A percentile compares a stretch with the other conserved stretches of the same genome.
Evolutionary conservation across 2,797 vertebrate genomes (phyloP).

Genomic region (Girardinus metallicus): DNA sequence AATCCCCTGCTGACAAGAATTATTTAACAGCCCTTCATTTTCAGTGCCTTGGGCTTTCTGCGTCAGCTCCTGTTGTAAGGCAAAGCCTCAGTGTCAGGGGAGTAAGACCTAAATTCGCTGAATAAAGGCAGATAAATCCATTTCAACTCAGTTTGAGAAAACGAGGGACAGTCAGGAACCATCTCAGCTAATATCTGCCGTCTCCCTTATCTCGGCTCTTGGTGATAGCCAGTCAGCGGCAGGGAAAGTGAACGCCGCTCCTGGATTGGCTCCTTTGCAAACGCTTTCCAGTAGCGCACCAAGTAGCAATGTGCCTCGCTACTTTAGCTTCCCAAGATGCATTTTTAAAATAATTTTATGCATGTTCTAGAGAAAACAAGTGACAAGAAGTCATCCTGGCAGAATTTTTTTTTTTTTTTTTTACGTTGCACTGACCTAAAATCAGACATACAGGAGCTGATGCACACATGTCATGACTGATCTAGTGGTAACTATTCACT

Average conservation of each 20-base stretch:
- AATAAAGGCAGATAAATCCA: constrained; percentile 47
- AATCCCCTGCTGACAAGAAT: constrained; percentile 60
- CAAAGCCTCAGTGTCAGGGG: constrained; percentile 61
- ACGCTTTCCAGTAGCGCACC: background rate
- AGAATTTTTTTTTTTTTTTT: background rate
- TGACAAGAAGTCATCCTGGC: background rate
- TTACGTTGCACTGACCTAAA: background rate
- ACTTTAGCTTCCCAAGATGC: background rate
- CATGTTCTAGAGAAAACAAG: background rate
- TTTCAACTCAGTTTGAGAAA: constrained; percentile 52
- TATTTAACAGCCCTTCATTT: constrained; percentile 71
- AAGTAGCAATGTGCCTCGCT: background rate
- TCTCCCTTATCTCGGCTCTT: background rate
- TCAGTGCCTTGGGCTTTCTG: constrained; percentile 62
- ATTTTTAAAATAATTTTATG: background rate
- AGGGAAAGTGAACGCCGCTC: background rate
- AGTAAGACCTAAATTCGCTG: constrained; percentile 58
- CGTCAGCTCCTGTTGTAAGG: constrained; percentile 63
- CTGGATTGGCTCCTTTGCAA: background rate
- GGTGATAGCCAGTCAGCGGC: background rate
- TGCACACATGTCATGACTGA: background rate
- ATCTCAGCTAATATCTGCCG: background rate
- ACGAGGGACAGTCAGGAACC: background rate
- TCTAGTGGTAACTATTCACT: background rate
- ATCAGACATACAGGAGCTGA: background rate